Evolutionary conservation across 1,140 invertebrate genomes (phyloP).

Genomic region (honey bee (Apis mellifera)): Amel_HAv3.1 CM009944.2:7120001-7120500

Average conservation of each 20-base stretch:
- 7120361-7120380: neutral
- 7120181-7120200: constrained; percentile 52
- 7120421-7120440: too few species aligned
- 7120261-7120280: neutral
- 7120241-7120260: constrained; percentile 24
- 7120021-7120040: neutral
- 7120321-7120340: constrained; percentile 28
- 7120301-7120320: constrained; percentile 12
- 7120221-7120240: constrained; percentile 17
- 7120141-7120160: constrained; percentile 72
- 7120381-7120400: neutral
- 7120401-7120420: too few species aligned
- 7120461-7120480: too few species aligned
- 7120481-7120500: too few species aligned
- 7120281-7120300: constrained; percentile 5
- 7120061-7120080: constrained; percentile 16
- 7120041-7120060: neutral
- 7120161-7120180: constrained; percentile 69
- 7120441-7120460: too few species aligned
- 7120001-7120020: too few species aligned
- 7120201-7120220: constrained; percentile 22
- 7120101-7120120: constrained; percentile 29
- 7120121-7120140: constrained; percentile 57
- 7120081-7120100: constrained; percentile 5
- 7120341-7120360: neutral